Evolutionary conservation across 2,888 invertebrate genomes (phyloP).

Genomic region (Nomada flava): DNA sequence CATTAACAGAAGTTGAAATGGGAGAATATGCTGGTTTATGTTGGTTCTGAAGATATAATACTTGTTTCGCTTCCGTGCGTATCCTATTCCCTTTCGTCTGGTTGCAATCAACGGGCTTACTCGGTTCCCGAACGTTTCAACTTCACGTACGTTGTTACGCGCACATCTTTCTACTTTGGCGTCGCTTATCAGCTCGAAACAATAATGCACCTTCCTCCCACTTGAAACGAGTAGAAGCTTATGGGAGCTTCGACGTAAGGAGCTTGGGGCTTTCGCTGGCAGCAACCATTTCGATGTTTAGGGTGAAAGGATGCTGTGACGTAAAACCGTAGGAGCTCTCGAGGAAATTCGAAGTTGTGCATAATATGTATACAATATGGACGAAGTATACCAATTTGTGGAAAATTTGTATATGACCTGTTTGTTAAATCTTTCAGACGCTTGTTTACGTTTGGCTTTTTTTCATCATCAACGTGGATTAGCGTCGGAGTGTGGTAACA

Average conservation of each 20-base stretch:
- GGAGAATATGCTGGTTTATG: too few species aligned
- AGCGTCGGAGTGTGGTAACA: too few species aligned
- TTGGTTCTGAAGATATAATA: too few species aligned
- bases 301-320: constrained; percentile 10
- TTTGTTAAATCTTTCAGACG: too few species aligned
- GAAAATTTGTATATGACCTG: too few species aligned
- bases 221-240: constrained; percentile 7
- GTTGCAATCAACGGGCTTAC: neutral
- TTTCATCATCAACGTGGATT: too few species aligned
- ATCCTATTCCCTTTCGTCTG: neutral
- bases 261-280: constrained; percentile 16
- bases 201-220: constrained; percentile 8
- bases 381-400: too few species aligned
- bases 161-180: neutral
- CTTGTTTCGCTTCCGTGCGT: neutral
- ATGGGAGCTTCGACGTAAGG: constrained; percentile 15
- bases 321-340: constrained; percentile 2
- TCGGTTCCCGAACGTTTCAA: neutral
- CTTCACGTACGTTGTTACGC: neutral
- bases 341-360: neutral
- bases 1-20: neutral
- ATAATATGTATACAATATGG: neutral
- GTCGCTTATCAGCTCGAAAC: neutral
- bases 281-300: constrained; percentile 16
- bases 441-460: too few species aligned